Percentiles rank a stretch among this genome's conserved stretches.
phyloP scores from a whole-genome alignment of 1,140 invertebrate genomes.

The Maconellicoccus hirsutus region DNA sequence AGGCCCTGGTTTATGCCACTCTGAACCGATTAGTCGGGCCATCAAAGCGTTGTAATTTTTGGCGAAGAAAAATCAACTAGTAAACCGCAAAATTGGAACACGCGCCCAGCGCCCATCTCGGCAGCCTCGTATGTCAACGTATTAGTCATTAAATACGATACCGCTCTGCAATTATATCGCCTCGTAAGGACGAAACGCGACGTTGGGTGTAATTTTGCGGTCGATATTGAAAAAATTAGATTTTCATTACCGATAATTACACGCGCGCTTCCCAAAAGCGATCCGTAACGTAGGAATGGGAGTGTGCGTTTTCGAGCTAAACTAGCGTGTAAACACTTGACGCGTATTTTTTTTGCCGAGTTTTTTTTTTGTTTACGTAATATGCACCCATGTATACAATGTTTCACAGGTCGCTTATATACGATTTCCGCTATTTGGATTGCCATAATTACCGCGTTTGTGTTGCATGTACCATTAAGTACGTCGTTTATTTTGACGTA shows the following conservation, averaged over 20 bases:
- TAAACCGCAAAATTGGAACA: neutral
- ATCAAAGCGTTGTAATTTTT: too few species aligned
- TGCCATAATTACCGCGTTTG: neutral
- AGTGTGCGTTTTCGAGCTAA: neutral
- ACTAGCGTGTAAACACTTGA: conserved; percentile 2
- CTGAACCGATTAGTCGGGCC: too few species aligned
- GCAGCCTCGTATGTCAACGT: neutral
- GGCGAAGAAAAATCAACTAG: too few species aligned
- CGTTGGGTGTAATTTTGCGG: conserved; percentile 10
- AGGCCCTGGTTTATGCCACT: too few species aligned
- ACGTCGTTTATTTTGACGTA: neutral
- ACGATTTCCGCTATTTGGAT: neutral
- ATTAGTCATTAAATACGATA: conserved; percentile 4
- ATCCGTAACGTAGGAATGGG: neutral
- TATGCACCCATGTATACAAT: neutral
- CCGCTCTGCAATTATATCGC: conserved; percentile 16
- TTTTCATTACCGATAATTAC: conserved; percentile 18
- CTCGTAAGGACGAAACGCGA: neutral
- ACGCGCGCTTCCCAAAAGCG: neutral
- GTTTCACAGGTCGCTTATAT: neutral
- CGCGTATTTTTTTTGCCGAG: neutral
- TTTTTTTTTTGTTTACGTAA: neutral
- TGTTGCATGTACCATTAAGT: neutral
- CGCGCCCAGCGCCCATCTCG: neutral
- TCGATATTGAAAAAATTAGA: conserved; percentile 10